Conservation (phyloP, 2,888 invertebrate species). For the Lasioglossum leucozonium region DNA sequence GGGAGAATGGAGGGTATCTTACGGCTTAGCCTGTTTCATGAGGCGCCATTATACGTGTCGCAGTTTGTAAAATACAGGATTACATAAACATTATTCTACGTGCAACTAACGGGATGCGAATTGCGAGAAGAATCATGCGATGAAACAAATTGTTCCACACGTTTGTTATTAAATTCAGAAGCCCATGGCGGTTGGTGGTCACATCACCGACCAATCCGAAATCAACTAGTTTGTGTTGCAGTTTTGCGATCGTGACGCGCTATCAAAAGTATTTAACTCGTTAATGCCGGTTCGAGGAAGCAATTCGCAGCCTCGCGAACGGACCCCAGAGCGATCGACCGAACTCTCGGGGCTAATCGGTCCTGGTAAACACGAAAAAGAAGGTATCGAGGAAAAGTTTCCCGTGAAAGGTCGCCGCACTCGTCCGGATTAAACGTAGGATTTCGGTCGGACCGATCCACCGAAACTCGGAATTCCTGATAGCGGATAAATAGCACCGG, state of each 20-base stretch:
- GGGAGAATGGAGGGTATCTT: not conserved
- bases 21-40: not conserved
- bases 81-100: not conserved
- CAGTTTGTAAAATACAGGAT: not conserved
- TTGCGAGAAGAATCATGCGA: too few species aligned
- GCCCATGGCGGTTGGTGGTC: too few species aligned
- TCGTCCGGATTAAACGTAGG: constrained; percentile 26
- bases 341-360: constrained; percentile 6
- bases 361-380: not conserved
- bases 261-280: not conserved
- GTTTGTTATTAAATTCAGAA: too few species aligned
- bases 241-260: too few species aligned
- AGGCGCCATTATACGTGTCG: not conserved
- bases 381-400: constrained; percentile 21
- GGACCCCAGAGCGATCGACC: not conserved
- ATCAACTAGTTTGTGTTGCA: too few species aligned
- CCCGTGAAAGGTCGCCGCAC: constrained; percentile 23
- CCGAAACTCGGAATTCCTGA: constrained; percentile 47
- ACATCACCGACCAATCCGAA: too few species aligned
- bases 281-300: not conserved
- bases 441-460: constrained; percentile 29
- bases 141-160: not conserved
- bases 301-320: not conserved
- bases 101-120: not conserved
- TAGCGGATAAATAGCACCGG: constrained; percentile 48